These are phyloP conservation scores for Glyptemys insculpta DNA, from an alignment of 2,797 vertebrate genomes.

Conservation along the genomic window DNA sequence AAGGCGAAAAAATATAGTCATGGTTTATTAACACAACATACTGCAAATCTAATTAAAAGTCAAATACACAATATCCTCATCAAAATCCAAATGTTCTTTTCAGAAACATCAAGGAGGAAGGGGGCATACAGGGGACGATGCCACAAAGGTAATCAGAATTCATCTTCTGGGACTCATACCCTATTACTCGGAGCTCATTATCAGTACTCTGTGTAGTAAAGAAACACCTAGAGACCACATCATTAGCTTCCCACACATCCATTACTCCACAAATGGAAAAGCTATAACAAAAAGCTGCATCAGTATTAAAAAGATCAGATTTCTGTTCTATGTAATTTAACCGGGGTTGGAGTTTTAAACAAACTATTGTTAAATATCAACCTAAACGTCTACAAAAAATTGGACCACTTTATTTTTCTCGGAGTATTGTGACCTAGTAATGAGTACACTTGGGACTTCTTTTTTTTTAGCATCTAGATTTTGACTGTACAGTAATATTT, in stretches of 20 bases:
- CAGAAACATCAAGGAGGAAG: slow-evolving; percentile 84
- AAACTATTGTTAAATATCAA: neutral
- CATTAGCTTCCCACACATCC: slow-evolving; percentile 88
- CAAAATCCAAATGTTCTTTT: slow-evolving; percentile 84
- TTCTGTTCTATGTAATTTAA: neutral
- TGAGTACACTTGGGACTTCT: neutral
- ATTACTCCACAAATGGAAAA: slow-evolving; percentile 84
- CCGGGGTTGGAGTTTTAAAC: neutral
- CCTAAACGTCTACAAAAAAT: neutral
- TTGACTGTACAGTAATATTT: neutral
- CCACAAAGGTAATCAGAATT: slow-evolving; percentile 92
- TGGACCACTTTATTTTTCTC: neutral
- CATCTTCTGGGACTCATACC: slow-evolving; percentile 90
- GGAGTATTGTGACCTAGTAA: neutral
- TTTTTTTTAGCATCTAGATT: neutral
- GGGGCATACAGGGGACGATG: slow-evolving; percentile 76
- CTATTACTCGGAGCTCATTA: slow-evolving; percentile 93
- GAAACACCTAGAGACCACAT: slow-evolving; percentile 90
- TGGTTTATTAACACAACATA: slow-evolving; percentile 74
- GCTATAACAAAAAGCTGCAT: slow-evolving; percentile 63
- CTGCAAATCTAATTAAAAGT: slow-evolving; percentile 84
- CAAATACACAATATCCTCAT: slow-evolving; percentile 80
- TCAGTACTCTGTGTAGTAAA: slow-evolving; percentile 85
- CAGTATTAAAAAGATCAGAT: slow-evolving; percentile 22
- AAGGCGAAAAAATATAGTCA: slow-evolving; percentile 28